Evolutionary conservation across 1,140 invertebrate genomes (phyloP).

Genomic region (Sinonovacula constricta): DNA sequence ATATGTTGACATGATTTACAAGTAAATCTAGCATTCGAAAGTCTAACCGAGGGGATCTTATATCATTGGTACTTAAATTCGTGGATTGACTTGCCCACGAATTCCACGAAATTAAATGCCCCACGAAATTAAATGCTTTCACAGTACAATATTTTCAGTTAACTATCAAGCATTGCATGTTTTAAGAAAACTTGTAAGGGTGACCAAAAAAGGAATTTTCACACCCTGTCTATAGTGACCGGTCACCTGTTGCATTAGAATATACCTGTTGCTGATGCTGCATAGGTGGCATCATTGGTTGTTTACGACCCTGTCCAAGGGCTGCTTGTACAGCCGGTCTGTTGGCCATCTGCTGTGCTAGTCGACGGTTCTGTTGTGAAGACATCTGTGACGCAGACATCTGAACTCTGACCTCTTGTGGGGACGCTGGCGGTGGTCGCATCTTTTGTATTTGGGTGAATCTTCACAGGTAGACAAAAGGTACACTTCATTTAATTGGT

Average conservation of each 20-base stretch:
- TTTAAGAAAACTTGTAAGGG: not conserved
- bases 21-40: no score
- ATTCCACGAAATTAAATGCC: no score
- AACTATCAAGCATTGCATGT: not conserved
- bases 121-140: no score
- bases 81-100: no score
- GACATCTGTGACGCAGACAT: constrained; percentile 76
- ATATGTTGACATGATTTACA: no score
- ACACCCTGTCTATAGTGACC: not conserved
- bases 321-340: constrained; percentile 79
- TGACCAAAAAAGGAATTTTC: not conserved
- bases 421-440: constrained; percentile 56
- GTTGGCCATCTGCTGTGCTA: constrained; percentile 81
- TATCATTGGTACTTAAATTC: no score
- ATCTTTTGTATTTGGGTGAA: constrained; percentile 73
- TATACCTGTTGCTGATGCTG: constrained; percentile 19
- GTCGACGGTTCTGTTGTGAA: constrained; percentile 78
- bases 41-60: no score
- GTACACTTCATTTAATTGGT: not conserved
- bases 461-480: constrained; percentile 62
- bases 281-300: constrained; percentile 58
- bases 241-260: no score
- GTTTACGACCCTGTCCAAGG: constrained; percentile 74
- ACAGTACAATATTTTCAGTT: no score
- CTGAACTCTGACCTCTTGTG: constrained; percentile 70